phyloP scores from a whole-genome alignment of 2,797 vertebrate genomes.

The Serranus cabrilla region DNA sequence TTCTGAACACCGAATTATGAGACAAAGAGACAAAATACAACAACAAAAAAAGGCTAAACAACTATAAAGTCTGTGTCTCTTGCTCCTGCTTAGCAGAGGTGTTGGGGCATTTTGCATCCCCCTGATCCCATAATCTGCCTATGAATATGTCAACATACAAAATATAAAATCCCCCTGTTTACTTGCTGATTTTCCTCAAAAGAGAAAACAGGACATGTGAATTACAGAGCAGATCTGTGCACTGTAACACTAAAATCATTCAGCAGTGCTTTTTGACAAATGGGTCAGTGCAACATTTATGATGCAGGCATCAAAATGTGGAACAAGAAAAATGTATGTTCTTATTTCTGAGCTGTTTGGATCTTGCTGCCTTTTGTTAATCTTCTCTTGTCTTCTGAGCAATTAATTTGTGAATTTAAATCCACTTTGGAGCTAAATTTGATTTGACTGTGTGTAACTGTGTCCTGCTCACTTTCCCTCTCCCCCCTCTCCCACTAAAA shows the following conservation, averaged over 20 bases:
- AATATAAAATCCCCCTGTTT: neutral
- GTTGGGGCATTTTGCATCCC: too few species aligned
- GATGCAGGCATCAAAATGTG: neutral
- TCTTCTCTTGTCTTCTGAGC: too few species aligned
- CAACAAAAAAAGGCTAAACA: too few species aligned
- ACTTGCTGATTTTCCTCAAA: neutral
- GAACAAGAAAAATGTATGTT: neutral
- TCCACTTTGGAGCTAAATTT: too few species aligned
- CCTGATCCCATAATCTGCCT: too few species aligned
- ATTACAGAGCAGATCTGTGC: neutral
- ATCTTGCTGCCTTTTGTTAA: neutral
- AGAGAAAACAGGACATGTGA: neutral
- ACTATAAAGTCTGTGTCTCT: too few species aligned
- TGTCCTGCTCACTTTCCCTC: conserved; percentile 23
- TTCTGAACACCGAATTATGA: too few species aligned
- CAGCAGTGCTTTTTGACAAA: conserved; percentile 1
- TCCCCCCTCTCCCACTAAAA: conserved; percentile 37
- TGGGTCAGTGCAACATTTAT: neutral
- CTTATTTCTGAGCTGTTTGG: conserved; percentile 1
- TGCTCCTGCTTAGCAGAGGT: too few species aligned
- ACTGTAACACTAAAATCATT: neutral
- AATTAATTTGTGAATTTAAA: too few species aligned
- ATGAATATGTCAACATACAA: conserved; percentile 1
- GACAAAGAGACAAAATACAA: too few species aligned
- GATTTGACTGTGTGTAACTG: conserved; percentile 27